Evolutionary conservation across 2,888 invertebrate genomes (phyloP), one percentile per base, ranked within the genome.

Genomic region (Lathronympha strigana): DNA sequence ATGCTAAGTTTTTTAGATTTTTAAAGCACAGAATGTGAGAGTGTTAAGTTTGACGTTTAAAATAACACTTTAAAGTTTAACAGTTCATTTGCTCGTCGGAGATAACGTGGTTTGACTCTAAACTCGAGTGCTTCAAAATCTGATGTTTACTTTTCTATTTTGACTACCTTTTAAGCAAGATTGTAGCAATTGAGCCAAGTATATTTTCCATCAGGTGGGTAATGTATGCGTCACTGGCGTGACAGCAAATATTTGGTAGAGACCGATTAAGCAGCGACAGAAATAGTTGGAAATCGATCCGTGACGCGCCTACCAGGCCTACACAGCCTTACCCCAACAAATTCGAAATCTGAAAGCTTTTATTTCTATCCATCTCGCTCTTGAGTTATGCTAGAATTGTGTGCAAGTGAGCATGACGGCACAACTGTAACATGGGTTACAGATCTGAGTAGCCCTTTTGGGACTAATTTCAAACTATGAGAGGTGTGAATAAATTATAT

Each of bases 261-360:
- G 60, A 62, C 55, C 68, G 69, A 72, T 73, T 76, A 73, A 69
- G 67, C 45, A 61, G 68, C 49, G 63, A 68, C 70, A 71, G 54
- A 77, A 78, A 74, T 74, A 77, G 71, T 67, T 64, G 68, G 71
- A 68, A 71, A 76, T 76, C 74, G 72, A 77, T 76, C 62, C 64
- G 69, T 51, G 36, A 43, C 43, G 63, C 23, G 21, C 38, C 25
- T 51, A 47, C 47, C 11, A 21, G 5, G 11, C 47, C 58, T 55
- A 19, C 0, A 28, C 31, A 31, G 4, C 55, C 13, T 36, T 2
- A 21, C 5, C 5, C 4, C 25, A 1, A 25, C 31, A 57, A 17
- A 57, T 57, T n/a, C n/a, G 31, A 57, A 57, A 57, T 19, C 28
- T 43, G 57, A 45, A 49, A 21, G 21, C n/a, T 31, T 49, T 47